Conservation (phyloP, 2,797 vertebrate species). For the Margarornis squamiger region DNA sequence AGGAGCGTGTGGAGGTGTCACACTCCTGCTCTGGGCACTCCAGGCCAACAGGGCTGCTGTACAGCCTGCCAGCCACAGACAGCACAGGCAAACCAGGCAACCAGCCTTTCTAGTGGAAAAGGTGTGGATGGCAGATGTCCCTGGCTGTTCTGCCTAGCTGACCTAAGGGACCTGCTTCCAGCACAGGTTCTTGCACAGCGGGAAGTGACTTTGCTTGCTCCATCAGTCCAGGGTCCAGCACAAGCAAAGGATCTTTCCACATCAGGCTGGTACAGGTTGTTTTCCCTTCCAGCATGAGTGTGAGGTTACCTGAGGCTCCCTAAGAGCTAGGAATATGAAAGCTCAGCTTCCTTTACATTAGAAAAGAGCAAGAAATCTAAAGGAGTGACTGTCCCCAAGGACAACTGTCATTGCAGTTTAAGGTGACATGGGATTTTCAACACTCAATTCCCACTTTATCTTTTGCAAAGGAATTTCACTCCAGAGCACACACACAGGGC, state of each 20-base stretch:
- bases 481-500: background rate
- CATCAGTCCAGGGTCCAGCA: background rate
- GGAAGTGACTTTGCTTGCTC: background rate
- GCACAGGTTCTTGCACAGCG: accelerated
- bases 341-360: conserved; percentile 9
- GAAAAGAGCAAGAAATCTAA: background rate
- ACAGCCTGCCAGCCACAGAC: conserved; percentile 24
- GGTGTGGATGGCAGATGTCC: background rate
- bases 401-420: background rate
- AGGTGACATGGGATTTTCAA: background rate
- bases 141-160: background rate
- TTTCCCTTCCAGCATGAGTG: background rate
- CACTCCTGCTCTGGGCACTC: background rate
- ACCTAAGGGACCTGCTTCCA: background rate
- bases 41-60: conserved; percentile 4
- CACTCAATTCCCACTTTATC: background rate
- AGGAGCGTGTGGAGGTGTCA: background rate
- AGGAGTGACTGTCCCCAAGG: background rate
- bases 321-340: background rate
- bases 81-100: background rate
- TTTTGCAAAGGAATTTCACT: background rate
- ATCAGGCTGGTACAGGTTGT: background rate
- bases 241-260: background rate
- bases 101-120: background rate
- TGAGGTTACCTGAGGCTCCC: conserved; percentile 33